phyloP scores from a whole-genome alignment of 2,113 vertebrate species.

The Syrmaticus mikado region DNA sequence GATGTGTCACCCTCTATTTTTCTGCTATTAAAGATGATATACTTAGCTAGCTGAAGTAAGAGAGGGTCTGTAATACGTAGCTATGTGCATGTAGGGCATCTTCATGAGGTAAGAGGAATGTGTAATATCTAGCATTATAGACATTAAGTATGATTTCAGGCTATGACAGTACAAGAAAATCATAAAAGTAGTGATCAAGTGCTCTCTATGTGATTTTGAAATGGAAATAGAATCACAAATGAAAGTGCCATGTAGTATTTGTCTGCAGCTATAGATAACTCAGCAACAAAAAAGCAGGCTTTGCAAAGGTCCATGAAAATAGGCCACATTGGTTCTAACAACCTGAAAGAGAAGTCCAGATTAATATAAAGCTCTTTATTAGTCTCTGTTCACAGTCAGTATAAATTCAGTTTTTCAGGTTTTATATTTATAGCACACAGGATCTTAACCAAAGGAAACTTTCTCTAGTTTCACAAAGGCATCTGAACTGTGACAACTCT shows the following conservation, averaged over 20 bases:
- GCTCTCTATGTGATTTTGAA: not conserved
- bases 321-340: not conserved
- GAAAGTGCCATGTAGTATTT: not conserved
- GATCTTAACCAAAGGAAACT: not conserved
- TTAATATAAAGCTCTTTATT: constrained; percentile 34
- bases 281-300: not conserved
- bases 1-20: not conserved
- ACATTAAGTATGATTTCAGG: constrained; percentile 2
- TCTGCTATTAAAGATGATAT: not conserved
- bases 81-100: not conserved
- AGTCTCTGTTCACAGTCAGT: constrained; percentile 3
- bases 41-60: not conserved
- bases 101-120: not conserved
- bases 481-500: constrained; percentile 12
- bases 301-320: constrained; percentile 34
- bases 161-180: not conserved
- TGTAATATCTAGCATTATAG: not conserved
- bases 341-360: constrained; percentile 50
- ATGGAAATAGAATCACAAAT: not conserved
- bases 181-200: constrained; percentile 2
- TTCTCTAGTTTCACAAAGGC: not conserved
- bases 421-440: constrained; percentile 31
- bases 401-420: constrained; percentile 35
- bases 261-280: not conserved
- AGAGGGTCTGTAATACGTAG: not conserved